phyloP scores from a whole-genome alignment of 2,113 vertebrate species.

The Anhinga anhinga region DNA sequence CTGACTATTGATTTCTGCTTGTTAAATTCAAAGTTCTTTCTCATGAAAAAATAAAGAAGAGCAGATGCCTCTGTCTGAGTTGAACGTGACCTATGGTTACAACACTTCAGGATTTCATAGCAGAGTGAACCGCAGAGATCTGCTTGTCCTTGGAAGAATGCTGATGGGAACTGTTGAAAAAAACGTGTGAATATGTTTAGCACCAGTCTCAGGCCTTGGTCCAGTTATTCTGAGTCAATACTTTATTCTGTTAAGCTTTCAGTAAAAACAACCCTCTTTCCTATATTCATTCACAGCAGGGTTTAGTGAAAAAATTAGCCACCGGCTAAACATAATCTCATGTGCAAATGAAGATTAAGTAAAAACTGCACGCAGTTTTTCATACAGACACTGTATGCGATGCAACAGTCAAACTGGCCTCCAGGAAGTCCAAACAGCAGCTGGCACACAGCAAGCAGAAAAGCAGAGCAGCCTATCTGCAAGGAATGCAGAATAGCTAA shows the following conservation, averaged over 20 bases:
- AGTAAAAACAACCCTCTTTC: neutral
- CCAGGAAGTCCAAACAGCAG: neutral
- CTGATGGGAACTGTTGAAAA: slow-evolving; percentile 86
- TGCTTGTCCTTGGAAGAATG: slow-evolving; percentile 94
- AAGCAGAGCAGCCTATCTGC: neutral
- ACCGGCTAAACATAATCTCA: neutral
- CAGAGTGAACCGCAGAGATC: slow-evolving; percentile 95
- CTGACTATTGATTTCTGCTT: slow-evolving; percentile 96
- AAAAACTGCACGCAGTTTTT: neutral
- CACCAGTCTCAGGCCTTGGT: neutral
- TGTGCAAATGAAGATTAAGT: neutral
- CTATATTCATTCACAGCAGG: neutral
- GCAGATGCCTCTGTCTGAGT: slow-evolving; percentile 94
- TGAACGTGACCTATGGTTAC: slow-evolving; percentile 93
- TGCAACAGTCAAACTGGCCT: neutral
- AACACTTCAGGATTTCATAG: slow-evolving; percentile 96
- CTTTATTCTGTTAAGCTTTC: neutral
- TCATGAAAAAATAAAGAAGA: slow-evolving; percentile 97
- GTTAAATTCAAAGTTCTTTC: slow-evolving; percentile 97
- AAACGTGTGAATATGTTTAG: neutral
- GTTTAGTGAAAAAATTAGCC: neutral
- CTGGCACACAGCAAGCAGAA: neutral
- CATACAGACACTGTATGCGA: neutral
- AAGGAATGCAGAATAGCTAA: neutral
- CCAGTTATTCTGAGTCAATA: neutral